phyloP scores from a whole-genome alignment of 2,888 invertebrate species.

The Seira musarum region DNA sequence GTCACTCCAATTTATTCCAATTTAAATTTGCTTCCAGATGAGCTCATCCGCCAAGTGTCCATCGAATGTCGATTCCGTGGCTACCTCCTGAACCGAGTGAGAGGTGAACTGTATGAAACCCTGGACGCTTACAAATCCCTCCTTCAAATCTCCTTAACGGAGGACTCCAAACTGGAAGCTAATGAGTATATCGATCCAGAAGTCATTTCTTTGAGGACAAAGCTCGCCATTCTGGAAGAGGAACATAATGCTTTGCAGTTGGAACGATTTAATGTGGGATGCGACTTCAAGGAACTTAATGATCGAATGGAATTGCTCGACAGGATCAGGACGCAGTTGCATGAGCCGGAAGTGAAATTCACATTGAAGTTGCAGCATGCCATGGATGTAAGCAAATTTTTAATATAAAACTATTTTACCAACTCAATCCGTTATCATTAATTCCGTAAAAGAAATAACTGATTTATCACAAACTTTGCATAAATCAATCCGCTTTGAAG shows the following conservation, averaged over 20 bases:
- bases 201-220: constrained; percentile 27
- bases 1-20: too few species aligned
- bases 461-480: too few species aligned
- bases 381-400: constrained; percentile 36
- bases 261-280: constrained; percentile 40
- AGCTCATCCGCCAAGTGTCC: constrained; percentile 49
- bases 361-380: constrained; percentile 37
- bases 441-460: too few species aligned
- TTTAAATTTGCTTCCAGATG: too few species aligned
- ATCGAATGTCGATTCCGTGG: constrained; percentile 40
- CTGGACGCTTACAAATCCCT: constrained; percentile 50
- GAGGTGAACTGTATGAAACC: constrained; percentile 55
- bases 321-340: constrained; percentile 41
- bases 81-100: constrained; percentile 46
- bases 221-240: constrained; percentile 33
- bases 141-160: constrained; percentile 39
- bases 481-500: too few species aligned
- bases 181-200: constrained; percentile 46
- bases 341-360: constrained; percentile 51
- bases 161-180: constrained; percentile 28
- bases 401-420: too few species aligned
- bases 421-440: too few species aligned
- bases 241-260: constrained; percentile 21
- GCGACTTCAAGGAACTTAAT: constrained; percentile 54
- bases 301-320: constrained; percentile 49